These are phyloP conservation scores for Gryllus bimaculatus DNA, from an alignment of 1,140 invertebrate species.

Conservation along the genomic window DNA sequence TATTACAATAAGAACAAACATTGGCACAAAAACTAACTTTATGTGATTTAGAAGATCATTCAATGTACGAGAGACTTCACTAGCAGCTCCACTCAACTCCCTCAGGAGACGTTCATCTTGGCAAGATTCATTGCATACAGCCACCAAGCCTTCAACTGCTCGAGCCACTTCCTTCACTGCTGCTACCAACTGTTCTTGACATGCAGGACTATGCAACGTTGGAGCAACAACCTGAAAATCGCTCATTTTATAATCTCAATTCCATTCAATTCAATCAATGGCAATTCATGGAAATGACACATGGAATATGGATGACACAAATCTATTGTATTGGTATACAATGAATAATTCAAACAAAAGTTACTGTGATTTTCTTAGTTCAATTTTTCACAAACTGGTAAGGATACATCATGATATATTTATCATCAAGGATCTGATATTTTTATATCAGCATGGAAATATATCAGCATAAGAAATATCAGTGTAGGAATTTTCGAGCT, in stretches of 20 bases:
- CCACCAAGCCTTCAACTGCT: conserved; percentile 84
- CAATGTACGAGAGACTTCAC: conserved; percentile 79
- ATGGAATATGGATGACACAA: not conserved
- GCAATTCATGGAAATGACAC: too few relatives aligned
- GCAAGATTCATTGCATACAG: conserved; percentile 67
- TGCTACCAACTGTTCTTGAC: conserved; percentile 86
- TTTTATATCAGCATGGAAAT: too few relatives aligned
- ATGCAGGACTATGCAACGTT: conserved; percentile 78
- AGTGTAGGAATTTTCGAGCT: too few relatives aligned
- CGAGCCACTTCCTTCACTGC: conserved; percentile 87
- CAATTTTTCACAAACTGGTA: too few relatives aligned
- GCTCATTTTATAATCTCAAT: not conserved
- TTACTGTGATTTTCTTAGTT: too few relatives aligned
- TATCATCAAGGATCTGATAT: too few relatives aligned
- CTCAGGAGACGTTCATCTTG: conserved; percentile 56
- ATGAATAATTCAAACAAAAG: too few relatives aligned
- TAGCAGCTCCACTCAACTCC: conserved; percentile 75
- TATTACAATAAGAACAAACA: too few relatives aligned
- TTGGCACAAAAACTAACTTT: conserved; percentile 38
- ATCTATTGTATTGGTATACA: not conserved
- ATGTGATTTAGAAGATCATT: conserved; percentile 88
- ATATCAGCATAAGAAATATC: too few relatives aligned
- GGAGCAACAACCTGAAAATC: conserved; percentile 59
- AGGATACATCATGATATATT: conserved; percentile 9
- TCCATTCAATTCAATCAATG: not conserved